Evolutionary conservation across 2,113 vertebrate species (phyloP).

Genomic region (Vanacampus margaritifer): DNA sequence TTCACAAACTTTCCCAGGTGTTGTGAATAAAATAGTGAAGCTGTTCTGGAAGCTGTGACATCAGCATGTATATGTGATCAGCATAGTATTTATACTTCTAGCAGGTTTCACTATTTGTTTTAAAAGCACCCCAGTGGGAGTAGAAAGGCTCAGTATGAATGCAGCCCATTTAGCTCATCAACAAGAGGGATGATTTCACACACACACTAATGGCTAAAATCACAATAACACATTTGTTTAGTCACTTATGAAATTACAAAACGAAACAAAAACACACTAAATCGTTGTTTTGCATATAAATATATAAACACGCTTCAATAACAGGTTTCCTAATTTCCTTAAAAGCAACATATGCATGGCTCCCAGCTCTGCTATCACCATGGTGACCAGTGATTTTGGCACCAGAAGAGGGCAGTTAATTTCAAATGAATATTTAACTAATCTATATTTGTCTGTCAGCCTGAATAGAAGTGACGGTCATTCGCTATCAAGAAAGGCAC

Average conservation of each 20-base stretch:
- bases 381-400: slow-evolving; percentile 25
- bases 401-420: slow-evolving; percentile 29
- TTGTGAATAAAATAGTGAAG: background rate
- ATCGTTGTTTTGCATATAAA: background rate
- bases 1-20: background rate
- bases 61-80: background rate
- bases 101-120: background rate
- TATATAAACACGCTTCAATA: background rate
- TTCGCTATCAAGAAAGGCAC: background rate
- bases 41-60: background rate
- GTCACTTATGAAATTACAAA: background rate
- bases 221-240: background rate
- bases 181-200: background rate
- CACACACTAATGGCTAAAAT: background rate
- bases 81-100: background rate
- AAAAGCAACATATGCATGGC: background rate
- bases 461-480: background rate
- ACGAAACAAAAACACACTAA: background rate
- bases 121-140: background rate
- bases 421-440: slow-evolving; percentile 38
- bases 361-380: slow-evolving; percentile 35
- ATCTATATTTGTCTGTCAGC: slow-evolving; percentile 12
- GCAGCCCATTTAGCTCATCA: background rate
- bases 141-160: background rate
- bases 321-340: background rate